Percentiles rank a stretch among this genome's conserved stretches.
Conservation (phyloP, 1,140 invertebrate genomes). For the Octopus sinensis region DNA sequence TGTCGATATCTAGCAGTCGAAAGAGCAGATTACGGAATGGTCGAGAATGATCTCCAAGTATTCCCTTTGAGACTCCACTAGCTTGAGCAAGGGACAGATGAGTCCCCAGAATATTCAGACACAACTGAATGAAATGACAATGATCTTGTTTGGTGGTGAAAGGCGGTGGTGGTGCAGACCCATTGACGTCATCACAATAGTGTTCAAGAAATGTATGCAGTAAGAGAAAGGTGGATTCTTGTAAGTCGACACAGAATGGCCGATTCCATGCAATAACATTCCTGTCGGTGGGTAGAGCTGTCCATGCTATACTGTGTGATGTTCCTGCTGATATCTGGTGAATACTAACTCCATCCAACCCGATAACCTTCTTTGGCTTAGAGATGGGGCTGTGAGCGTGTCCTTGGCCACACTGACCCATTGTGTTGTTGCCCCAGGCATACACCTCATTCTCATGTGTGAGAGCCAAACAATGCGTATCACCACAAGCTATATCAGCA, state of each 20-base stretch:
- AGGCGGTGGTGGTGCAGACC: conserved; percentile 48
- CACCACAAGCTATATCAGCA: conserved; percentile 53
- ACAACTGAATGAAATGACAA: conserved; percentile 64
- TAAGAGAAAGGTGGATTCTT: conserved; percentile 64
- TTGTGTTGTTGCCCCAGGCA: conserved; percentile 56
- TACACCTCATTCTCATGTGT: conserved; percentile 58
- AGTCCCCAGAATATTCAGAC: conserved; percentile 63
- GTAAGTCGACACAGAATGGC: conserved; percentile 67
- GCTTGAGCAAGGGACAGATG: conserved; percentile 64
- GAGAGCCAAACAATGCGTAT: conserved; percentile 53
- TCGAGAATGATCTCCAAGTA: conserved; percentile 62
- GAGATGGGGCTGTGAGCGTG: conserved; percentile 52
- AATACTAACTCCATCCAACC: no score
- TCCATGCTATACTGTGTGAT: conserved; percentile 55
- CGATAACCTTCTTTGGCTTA: conserved; percentile 50
- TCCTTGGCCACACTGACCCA: conserved; percentile 62
- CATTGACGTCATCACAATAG: conserved; percentile 62
- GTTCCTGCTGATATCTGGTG: no score
- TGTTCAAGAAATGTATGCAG: conserved; percentile 64
- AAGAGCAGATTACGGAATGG: conserved; percentile 64
- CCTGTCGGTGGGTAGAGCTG: conserved; percentile 60
- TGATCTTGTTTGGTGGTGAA: conserved; percentile 61
- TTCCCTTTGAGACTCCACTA: conserved; percentile 58
- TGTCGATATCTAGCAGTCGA: conserved; percentile 65
- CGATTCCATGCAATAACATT: conserved; percentile 63